Conservation (phyloP, 23 tunicate genomes). For the Diplosoma virens region DNA sequence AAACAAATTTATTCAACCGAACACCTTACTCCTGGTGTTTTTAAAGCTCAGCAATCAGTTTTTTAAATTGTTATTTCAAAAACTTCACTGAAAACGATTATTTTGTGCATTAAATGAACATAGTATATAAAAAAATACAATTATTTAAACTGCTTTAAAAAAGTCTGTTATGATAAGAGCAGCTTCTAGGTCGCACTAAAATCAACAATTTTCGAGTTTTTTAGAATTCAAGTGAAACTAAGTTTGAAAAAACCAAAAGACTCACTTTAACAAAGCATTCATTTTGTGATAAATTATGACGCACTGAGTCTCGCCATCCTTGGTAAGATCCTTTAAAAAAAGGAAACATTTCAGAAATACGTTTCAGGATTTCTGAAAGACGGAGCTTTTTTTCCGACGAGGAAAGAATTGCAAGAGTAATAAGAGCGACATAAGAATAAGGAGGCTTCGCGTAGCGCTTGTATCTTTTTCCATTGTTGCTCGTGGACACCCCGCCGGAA, state of each 20-base stretch:
- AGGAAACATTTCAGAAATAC: slow-evolving; percentile 98
- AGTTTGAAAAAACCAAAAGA: neutral
- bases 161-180: too few relatives aligned
- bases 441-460: slow-evolving; percentile 97
- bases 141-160: too few relatives aligned
- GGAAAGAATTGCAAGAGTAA: slow-evolving; percentile 84
- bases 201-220: neutral
- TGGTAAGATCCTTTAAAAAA: slow-evolving; percentile 90
- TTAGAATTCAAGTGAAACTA: neutral
- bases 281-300: slow-evolving; percentile 93
- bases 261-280: slow-evolving; percentile 95
- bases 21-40: too few relatives aligned
- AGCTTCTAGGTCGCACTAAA: too few relatives aligned
- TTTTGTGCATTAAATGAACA: too few relatives aligned
- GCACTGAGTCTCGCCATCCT: slow-evolving; percentile 98
- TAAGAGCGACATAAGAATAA: slow-evolving; percentile 92
- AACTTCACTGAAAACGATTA: too few relatives aligned
- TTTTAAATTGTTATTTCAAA: too few relatives aligned
- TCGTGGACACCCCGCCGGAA: neutral
- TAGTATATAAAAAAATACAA: too few relatives aligned
- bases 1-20: too few relatives aligned
- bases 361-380: slow-evolving; percentile 83
- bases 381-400: slow-evolving; percentile 84
- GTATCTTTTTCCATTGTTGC: slow-evolving; percentile 70
- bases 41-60: too few relatives aligned